Evolutionary conservation across 2,888 invertebrate species (phyloP).

Genomic region (Drosophila mercatorum): DNA sequence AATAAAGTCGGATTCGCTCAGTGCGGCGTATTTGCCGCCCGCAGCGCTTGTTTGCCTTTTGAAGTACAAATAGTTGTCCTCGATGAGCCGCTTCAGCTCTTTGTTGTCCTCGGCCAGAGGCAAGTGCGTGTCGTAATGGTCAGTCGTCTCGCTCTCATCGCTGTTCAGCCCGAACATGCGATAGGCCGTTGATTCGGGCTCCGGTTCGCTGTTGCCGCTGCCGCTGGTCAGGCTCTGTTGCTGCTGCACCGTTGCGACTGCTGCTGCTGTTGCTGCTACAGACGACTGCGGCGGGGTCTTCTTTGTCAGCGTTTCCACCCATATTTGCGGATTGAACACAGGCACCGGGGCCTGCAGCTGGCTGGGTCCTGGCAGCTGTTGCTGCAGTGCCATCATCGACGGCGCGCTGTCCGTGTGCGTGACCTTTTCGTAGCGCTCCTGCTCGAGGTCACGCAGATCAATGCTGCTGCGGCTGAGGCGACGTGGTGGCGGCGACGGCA

Average conservation of each 20-base stretch:
- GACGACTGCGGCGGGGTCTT: conserved; percentile 20
- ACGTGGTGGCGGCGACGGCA: conserved; percentile 84
- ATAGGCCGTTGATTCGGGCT: conserved; percentile 69
- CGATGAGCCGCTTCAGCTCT: conserved; percentile 84
- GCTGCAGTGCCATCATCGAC: conserved; percentile 84
- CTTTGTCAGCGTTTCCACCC: conserved; percentile 63
- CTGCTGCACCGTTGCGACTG: conserved; percentile 31
- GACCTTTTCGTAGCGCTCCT: conserved; percentile 84
- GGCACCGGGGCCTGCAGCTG: conserved; percentile 70
- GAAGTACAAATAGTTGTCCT: conserved; percentile 84
- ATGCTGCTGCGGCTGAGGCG: conserved; percentile 85
- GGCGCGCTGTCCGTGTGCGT: conserved; percentile 85
- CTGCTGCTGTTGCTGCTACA: conserved; percentile 4
- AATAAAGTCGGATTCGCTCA: conserved; percentile 84
- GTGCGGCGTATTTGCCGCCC: conserved; percentile 78
- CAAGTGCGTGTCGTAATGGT: conserved; percentile 79
- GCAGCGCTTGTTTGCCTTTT: conserved; percentile 77
- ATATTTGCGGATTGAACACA: conserved; percentile 72
- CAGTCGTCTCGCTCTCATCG: conserved; percentile 81
- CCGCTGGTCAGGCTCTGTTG: conserved; percentile 70
- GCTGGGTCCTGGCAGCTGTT: conserved; percentile 55
- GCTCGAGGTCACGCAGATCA: conserved; percentile 84
- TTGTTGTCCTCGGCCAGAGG: conserved; percentile 84
- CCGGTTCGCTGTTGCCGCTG: conserved; percentile 73
- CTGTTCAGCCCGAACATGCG: conserved; percentile 75